These are phyloP conservation scores for Lepidochitona cinerea DNA, from an alignment of 2,888 invertebrate genomes.

Conservation along the genomic window DNA sequence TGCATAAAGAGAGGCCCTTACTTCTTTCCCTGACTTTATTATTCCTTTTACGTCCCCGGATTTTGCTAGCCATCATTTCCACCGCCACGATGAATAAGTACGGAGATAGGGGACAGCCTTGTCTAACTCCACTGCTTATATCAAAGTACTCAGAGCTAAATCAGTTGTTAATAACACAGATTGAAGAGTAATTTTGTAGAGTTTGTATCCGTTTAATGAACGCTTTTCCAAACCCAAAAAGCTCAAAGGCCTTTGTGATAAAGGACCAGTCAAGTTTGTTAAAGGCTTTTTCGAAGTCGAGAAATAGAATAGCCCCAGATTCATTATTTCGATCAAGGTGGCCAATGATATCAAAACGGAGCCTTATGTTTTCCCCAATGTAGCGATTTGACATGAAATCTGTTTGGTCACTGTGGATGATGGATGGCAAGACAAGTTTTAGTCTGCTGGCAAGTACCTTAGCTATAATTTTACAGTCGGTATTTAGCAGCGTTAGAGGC, in stretches of 20 bases:
- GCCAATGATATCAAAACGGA: slow-evolving; percentile 32
- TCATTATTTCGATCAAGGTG: slow-evolving; percentile 19
- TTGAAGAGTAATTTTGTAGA: no score
- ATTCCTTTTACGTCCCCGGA: no score
- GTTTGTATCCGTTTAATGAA: slow-evolving; percentile 15
- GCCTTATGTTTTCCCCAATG: slow-evolving; percentile 31
- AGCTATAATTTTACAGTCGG: slow-evolving; percentile 9
- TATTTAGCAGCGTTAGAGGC: not conserved
- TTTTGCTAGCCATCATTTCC: no score
- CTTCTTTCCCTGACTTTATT: no score
- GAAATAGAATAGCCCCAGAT: slow-evolving; percentile 21
- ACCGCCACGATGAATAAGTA: no score
- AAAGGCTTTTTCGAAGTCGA: slow-evolving; percentile 31
- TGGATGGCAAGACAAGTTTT: not conserved
- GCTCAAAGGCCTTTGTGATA: slow-evolving; percentile 17
- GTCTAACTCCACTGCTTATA: no score
- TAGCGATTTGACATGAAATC: slow-evolving; percentile 27
- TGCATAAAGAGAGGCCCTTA: no score
- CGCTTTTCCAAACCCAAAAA: slow-evolving; percentile 19
- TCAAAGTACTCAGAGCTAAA: no score
- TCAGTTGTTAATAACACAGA: no score
- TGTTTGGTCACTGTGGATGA: slow-evolving; percentile 26
- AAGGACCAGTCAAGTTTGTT: slow-evolving; percentile 23
- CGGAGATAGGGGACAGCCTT: no score
- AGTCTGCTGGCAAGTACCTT: slow-evolving; percentile 2